Base-by-base conservation (phyloP, 2,113 vertebrate genomes). In the Fukomys damarensis region DNA sequence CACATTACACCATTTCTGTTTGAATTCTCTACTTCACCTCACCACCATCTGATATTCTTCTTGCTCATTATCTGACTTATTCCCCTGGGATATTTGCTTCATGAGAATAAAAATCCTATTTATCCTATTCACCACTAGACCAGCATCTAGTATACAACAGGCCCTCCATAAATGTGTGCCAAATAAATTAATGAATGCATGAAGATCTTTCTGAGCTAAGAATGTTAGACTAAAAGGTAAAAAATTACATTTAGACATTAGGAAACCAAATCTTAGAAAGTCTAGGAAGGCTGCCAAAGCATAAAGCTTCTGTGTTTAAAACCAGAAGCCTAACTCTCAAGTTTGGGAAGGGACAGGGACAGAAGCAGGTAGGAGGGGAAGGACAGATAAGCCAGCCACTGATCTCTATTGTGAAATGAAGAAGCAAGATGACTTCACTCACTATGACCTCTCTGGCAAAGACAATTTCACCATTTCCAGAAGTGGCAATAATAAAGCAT, bases 291-390 rank as follows among this genome's bases (percentile, higher is more conserved):
- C 58, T 90, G 56, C 32, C n/a, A 83, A 82, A 92, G 54, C 46
- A 79, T 70, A 80, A 88, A 72, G 12, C 14, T 94, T 95, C 41
- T 52, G 22, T 74, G 7, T 81, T 43, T 89, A 65, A 93, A 96
- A 77, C 22, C 79, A 79, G 87, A 85, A 19, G 13, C 30, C 20
- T 52, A 10, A 79, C 41, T 87, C 49, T 86, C 72, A 46, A 14
- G 61, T 72, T 76, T 5, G 74, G 54, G n/a, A 43, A 91, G 20
- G 12, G 17, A 77, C n/a, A 16, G 58, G 30, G 11, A 43, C 19
- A 46, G 43, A 84, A 59, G 28, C 9, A 20, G 16, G n/a, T 22
- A 59, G 49, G 38, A 26, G 7, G 38, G 35, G 38, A 58, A 93
- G 43, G 22, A 32, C 61, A 92, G 22, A 28, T 43, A 77, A 91